These are phyloP conservation scores for Holacanthus passer DNA, from an alignment of 2,113 vertebrate species.

Conservation along the genomic window DNA sequence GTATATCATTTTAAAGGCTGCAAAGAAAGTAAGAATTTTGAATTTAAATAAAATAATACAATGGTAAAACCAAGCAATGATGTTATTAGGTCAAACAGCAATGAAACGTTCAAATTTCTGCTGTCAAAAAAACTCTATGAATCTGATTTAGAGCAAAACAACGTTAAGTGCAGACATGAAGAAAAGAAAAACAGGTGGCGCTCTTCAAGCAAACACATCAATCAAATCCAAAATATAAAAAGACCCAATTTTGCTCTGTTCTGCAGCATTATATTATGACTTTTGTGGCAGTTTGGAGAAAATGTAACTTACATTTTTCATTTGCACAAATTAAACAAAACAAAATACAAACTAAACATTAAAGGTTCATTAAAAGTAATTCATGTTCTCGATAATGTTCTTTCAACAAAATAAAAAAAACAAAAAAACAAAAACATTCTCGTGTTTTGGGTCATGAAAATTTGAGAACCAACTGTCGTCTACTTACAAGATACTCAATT, in stretches of 20 bases:
- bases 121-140: background rate
- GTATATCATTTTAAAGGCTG: background rate
- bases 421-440: too few relatives aligned
- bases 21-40: background rate
- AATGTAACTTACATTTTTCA: background rate
- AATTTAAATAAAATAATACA: background rate
- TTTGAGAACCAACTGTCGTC: background rate
- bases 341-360: background rate
- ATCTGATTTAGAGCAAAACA: background rate
- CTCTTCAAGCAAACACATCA: too few relatives aligned
- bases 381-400: background rate
- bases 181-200: background rate
- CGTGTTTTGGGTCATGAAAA: background rate
- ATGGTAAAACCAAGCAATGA: background rate
- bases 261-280: background rate
- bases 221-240: background rate
- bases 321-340: background rate
- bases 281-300: background rate
- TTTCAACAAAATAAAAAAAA: background rate
- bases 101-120: background rate
- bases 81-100: background rate
- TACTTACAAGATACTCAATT: constrained; percentile 22
- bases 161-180: background rate
- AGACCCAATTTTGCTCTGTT: background rate
- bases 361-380: background rate